These are phyloP conservation scores for Tiphia femorata DNA, from an alignment of 2,888 invertebrate genomes.

Conservation along the genomic window DNA sequence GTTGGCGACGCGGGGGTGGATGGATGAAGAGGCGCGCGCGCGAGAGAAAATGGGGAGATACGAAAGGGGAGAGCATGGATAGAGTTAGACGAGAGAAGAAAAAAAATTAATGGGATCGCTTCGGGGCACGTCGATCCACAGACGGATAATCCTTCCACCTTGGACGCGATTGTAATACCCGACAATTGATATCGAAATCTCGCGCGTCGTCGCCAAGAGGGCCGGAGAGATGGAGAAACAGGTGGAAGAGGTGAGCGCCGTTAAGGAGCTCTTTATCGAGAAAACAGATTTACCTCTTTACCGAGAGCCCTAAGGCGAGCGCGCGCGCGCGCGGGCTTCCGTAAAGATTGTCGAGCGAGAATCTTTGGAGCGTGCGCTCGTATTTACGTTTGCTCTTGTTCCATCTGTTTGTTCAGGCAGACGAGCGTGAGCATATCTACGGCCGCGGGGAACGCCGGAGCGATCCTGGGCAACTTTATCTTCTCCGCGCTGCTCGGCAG, in stretches of 20 bases:
- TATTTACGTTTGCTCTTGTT: constrained; percentile 1
- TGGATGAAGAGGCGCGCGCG: background rate
- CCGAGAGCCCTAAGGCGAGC: background rate
- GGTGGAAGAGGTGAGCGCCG: too few species aligned
- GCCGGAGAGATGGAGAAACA: too few species aligned
- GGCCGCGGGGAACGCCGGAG: constrained; percentile 59
- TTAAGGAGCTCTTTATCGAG: too few species aligned
- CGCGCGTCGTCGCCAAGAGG: too few species aligned
- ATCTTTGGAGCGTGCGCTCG: background rate
- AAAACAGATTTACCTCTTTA: too few species aligned
- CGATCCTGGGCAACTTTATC: constrained; percentile 58
- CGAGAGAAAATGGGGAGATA: background rate
- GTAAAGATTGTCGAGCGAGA: background rate
- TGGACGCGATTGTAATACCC: too few species aligned
- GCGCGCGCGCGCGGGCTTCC: background rate
- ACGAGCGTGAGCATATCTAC: constrained; percentile 53
- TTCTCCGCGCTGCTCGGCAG: constrained; percentile 57
- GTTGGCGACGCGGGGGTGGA: background rate
- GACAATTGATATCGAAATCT: too few species aligned
- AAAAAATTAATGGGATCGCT: background rate
- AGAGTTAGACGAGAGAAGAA: background rate
- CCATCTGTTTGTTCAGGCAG: constrained; percentile 46
- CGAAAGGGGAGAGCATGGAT: background rate
- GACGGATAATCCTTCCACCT: too few species aligned
- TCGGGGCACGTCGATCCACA: too few species aligned